These are phyloP conservation scores for Ophioderma brevispina DNA, from an alignment of 35 echinoderm and acorn worm species.

Conservation along the genomic window DNA sequence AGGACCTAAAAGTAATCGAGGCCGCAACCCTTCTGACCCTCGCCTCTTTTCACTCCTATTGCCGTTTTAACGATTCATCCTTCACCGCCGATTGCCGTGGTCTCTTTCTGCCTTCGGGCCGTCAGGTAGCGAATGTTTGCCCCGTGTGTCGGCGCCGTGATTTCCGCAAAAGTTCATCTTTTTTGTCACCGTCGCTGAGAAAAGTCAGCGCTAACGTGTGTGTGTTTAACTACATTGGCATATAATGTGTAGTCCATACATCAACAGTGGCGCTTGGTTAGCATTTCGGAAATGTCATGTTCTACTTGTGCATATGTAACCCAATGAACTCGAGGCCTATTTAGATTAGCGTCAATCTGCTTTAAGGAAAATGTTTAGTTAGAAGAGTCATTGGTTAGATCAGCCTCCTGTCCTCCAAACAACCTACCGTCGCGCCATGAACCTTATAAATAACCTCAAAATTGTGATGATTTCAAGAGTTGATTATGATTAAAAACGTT, in stretches of 20 bases:
- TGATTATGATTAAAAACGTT: too few relatives aligned
- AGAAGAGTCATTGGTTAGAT: too few relatives aligned
- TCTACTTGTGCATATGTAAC: neutral
- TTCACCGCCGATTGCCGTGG: neutral
- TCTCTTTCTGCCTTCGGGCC: neutral
- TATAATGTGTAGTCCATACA: neutral
- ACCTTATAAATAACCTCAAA: too few relatives aligned
- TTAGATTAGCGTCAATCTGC: neutral
- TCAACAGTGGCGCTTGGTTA: neutral
- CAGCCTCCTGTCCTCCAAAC: too few relatives aligned
- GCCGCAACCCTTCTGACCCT: neutral
- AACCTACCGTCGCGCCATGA: too few relatives aligned
- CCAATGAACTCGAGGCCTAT: neutral
- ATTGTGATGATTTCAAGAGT: too few relatives aligned
- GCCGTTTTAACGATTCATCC: neutral
- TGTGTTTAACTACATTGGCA: conserved; percentile 4
- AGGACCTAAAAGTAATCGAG: neutral
- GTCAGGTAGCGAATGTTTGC: neutral
- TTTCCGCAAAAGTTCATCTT: conserved; percentile 1
- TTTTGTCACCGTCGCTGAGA: conserved; percentile 12
- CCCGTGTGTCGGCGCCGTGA: neutral
- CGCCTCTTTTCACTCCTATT: neutral
- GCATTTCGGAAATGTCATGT: neutral
- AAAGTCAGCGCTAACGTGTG: neutral
- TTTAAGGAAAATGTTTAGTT: too few relatives aligned